A percentile compares a stretch with the other conserved stretches of the same genome.
Conservation (phyloP, 2,113 vertebrate genomes). For the Atlantisia rogersi region DNA sequence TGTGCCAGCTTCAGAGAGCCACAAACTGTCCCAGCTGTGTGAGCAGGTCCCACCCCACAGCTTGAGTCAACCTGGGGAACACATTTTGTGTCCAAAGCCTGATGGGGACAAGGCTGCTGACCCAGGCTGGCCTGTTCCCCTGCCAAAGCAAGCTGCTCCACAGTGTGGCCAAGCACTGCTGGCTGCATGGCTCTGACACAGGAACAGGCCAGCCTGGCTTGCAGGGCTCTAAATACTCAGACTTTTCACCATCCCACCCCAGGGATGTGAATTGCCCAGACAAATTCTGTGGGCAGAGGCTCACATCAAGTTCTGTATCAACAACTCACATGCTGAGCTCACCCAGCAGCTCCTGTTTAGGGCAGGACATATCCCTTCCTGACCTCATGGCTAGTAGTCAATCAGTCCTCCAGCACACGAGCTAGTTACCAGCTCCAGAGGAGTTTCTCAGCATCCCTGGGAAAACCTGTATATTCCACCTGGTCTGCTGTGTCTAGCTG, state of each 20-base stretch:
- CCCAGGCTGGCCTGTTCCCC: no score
- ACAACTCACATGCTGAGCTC: background rate
- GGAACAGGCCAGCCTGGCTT: rapidly evolving
- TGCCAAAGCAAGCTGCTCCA: background rate
- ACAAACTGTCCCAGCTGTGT: background rate
- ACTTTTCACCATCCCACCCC: background rate
- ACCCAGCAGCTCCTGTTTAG: background rate
- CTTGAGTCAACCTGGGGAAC: background rate
- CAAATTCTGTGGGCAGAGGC: background rate
- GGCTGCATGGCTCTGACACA: background rate
- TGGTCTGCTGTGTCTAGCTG: background rate
- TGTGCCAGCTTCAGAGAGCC: background rate
- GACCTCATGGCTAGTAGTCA: background rate
- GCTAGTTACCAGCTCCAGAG: background rate
- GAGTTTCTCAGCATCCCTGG: background rate
- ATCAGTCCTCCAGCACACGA: background rate
- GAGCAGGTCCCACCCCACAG: background rate
- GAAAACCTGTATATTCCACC: background rate
- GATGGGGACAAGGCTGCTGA: background rate
- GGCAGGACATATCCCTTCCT: background rate
- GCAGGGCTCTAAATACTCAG: background rate
- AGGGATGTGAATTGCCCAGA: rapidly evolving
- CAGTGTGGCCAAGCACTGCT: rapidly evolving
- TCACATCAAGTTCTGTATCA: background rate
- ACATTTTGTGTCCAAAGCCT: background rate